phyloP scores from a whole-genome alignment of 1,140 invertebrate genomes.

The Spodoptera litura region DNA sequence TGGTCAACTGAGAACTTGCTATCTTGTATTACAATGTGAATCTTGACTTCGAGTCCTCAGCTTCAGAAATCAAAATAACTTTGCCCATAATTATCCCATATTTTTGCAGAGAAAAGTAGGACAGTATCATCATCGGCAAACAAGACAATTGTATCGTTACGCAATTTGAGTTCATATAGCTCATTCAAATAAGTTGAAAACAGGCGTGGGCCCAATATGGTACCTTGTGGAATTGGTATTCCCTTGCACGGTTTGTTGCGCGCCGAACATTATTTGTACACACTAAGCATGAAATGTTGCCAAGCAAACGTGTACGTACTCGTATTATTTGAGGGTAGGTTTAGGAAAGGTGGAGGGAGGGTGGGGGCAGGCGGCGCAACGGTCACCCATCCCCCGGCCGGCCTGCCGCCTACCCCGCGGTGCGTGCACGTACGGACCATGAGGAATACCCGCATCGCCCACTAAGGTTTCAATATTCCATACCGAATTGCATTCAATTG shows the following conservation, averaged over 20 bases:
- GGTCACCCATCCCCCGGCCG: conserved; percentile 56
- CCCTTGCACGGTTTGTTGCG: conserved; percentile 81
- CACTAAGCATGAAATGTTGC: conserved; percentile 85
- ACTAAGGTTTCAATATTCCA: conserved; percentile 84
- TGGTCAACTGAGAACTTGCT: background rate
- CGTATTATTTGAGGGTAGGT: conserved; percentile 84
- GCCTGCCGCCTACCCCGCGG: conserved; percentile 64
- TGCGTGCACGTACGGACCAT: conserved; percentile 71
- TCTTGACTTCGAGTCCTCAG: conserved; percentile 38
- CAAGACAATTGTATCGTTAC: too few species aligned
- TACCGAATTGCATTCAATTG: conserved; percentile 83
- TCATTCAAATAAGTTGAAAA: background rate
- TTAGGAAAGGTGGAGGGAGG: conserved; percentile 78
- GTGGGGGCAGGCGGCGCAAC: conserved; percentile 56
- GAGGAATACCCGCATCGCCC: conserved; percentile 77
- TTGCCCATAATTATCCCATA: too few species aligned
- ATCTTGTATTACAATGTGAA: conserved; percentile 65
- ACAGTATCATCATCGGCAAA: too few species aligned
- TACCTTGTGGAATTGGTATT: conserved; percentile 75
- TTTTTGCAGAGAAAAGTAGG: too few species aligned
- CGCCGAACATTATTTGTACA: conserved; percentile 84
- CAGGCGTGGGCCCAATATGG: too few species aligned
- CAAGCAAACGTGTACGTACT: conserved; percentile 84
- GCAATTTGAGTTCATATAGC: conserved; percentile 15
- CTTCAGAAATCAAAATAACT: too few species aligned